Conservation (phyloP, 2,113 vertebrate species). For the Crotalus tigris region DNA sequence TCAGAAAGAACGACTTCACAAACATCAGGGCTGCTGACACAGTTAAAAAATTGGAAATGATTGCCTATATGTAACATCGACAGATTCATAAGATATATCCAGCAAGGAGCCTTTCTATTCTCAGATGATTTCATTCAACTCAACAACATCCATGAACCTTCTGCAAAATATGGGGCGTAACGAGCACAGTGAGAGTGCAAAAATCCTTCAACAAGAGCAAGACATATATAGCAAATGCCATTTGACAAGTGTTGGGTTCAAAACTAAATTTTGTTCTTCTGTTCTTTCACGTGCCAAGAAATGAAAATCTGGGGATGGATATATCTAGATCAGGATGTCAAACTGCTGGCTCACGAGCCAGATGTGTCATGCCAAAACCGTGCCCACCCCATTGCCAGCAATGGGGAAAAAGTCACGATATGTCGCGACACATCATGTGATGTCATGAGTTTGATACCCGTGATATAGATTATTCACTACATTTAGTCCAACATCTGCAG, state of each 20-base stretch:
- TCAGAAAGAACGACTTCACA: background rate
- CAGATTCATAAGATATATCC: background rate
- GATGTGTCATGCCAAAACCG: too few species aligned
- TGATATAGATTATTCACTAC: background rate
- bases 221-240: background rate
- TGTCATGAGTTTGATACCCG: accelerated
- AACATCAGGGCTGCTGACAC: background rate
- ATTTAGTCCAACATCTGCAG: background rate
- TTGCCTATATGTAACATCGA: background rate
- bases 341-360: too few species aligned
- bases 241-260: background rate
- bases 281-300: background rate
- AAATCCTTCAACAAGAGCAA: background rate
- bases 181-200: background rate
- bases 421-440: too few species aligned
- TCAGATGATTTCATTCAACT: background rate
- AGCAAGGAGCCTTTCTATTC: background rate
- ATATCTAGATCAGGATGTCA: background rate
- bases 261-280: background rate
- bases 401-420: too few species aligned
- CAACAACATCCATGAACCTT: background rate
- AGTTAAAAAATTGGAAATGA: background rate
- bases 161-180: background rate
- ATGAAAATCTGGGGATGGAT: background rate
- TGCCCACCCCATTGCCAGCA: too few species aligned